Evolutionary conservation across 2,113 vertebrate species (phyloP).

Genomic region (Myotis lucifugus): DNA sequence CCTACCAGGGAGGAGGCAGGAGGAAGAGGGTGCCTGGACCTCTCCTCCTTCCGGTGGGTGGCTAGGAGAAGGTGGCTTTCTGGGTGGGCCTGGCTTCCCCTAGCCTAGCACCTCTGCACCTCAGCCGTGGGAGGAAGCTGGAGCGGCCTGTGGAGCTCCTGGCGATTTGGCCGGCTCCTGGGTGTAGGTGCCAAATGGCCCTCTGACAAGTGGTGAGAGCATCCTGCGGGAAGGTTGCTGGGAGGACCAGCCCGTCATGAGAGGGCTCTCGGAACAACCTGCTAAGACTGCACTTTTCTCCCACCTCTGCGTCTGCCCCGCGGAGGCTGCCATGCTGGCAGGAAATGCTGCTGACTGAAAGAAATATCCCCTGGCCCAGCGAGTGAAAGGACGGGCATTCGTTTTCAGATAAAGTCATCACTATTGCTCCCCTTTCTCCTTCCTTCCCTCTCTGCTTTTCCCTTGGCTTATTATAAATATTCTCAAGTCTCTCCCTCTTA

Average conservation of each 20-base stretch:
- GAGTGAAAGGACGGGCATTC: slow-evolving; percentile 39
- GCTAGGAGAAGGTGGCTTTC: background rate
- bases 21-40: background rate
- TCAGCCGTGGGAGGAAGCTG: background rate
- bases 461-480: background rate
- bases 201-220: slow-evolving; percentile 74
- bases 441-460: background rate
- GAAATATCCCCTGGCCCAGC: background rate
- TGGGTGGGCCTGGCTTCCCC: background rate
- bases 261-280: slow-evolving; percentile 55
- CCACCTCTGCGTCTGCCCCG: slow-evolving; percentile 22
- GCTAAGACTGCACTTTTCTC: slow-evolving; percentile 52
- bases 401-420: slow-evolving; percentile 54
- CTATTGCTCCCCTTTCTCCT: background rate
- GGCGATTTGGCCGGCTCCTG: slow-evolving; percentile 59
- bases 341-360: slow-evolving; percentile 71
- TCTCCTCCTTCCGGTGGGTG: background rate
- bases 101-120: background rate
- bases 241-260: slow-evolving; percentile 56
- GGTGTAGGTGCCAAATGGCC: slow-evolving; percentile 67
- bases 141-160: slow-evolving; percentile 61
- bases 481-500: background rate
- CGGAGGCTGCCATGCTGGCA: slow-evolving; percentile 66
- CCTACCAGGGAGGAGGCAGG: background rate
- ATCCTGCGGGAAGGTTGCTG: slow-evolving; percentile 64